Conservation (phyloP, 2,113 vertebrate species). For the Caracal caracal region DNA sequence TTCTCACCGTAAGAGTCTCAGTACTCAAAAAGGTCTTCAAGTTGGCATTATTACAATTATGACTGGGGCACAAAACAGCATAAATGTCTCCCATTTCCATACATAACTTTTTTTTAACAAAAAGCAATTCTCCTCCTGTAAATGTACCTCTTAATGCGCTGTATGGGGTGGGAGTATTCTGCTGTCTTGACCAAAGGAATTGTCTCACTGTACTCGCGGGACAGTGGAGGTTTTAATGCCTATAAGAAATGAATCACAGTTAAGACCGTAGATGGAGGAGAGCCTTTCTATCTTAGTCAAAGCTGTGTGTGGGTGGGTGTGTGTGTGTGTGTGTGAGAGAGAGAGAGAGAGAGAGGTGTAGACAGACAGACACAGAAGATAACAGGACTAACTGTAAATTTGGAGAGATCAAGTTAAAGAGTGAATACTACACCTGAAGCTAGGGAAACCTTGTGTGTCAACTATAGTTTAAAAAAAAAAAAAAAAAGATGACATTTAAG, state of each 20-base stretch:
- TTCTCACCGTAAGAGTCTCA: too few relatives aligned
- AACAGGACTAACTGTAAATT: neutral
- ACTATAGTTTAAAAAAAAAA: neutral
- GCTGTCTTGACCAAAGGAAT: neutral
- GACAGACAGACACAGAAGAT: neutral
- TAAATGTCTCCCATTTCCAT: neutral
- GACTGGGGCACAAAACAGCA: neutral
- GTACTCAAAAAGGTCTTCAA: neutral
- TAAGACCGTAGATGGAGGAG: neutral
- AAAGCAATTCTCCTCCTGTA: too few relatives aligned
- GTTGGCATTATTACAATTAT: fast-evolving
- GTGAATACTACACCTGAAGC: neutral
- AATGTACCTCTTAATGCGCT: neutral
- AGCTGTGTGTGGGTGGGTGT: neutral
- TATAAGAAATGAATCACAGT: neutral
- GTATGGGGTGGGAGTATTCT: fast-evolving
- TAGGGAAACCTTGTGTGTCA: neutral
- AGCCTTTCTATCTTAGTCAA: neutral
- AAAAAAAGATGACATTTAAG: neutral
- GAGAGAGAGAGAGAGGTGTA: too few relatives aligned
- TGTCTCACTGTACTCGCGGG: fast-evolving
- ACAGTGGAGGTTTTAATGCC: neutral
- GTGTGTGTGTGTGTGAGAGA: neutral
- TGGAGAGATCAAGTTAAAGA: neutral
- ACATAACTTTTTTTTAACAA: neutral